Conservation (phyloP, 2,113 vertebrate species). For the Mormyrus lacerda region DNA sequence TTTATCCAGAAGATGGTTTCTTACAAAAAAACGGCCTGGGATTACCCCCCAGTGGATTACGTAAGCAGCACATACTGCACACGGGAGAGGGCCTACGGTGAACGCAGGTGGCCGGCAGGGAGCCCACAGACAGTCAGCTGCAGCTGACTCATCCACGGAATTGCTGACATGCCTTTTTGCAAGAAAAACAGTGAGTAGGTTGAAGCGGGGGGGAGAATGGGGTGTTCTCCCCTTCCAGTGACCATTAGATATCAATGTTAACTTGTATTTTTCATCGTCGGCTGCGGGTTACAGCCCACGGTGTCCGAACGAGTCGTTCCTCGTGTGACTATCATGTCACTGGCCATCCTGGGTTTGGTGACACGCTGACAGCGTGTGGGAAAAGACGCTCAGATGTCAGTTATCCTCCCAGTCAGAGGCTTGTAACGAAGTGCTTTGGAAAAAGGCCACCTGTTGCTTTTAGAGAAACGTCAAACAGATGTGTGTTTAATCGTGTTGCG, state of each 20-base stretch:
- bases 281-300: neutral
- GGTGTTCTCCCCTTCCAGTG: neutral
- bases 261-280: neutral
- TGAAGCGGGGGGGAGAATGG: neutral
- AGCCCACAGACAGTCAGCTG: neutral
- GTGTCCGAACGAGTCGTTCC: neutral
- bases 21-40: neutral
- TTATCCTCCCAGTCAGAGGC: neutral
- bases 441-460: neutral
- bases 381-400: neutral
- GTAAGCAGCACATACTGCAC: neutral
- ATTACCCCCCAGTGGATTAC: neutral
- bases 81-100: neutral
- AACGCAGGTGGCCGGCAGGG: neutral
- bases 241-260: neutral
- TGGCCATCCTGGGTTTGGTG: neutral
- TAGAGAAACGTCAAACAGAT: neutral
- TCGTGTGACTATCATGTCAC: neutral
- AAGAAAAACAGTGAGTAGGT: neutral
- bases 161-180: neutral
- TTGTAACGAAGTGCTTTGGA: neutral
- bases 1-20: neutral
- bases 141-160: constrained; percentile 12
- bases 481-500: neutral
- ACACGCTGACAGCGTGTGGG: neutral